These are phyloP conservation scores for Hipposideros armiger DNA, from an alignment of 2,113 vertebrate species.

Conservation along the genomic window DNA sequence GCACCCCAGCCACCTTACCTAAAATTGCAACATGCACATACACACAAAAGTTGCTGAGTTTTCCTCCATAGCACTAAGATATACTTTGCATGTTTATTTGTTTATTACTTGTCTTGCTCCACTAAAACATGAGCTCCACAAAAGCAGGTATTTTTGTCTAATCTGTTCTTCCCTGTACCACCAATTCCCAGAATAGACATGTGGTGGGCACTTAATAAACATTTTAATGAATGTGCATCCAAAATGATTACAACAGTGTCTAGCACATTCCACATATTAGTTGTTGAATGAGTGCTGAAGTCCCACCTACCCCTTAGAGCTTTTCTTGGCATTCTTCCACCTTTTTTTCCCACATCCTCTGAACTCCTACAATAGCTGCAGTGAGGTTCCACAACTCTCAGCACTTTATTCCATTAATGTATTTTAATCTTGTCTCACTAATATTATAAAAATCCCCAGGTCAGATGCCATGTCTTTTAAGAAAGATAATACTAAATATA, in stretches of 20 bases:
- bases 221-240: neutral
- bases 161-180: neutral
- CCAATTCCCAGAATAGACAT: neutral
- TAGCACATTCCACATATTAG: fast-evolving
- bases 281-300: neutral
- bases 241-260: neutral
- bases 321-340: neutral
- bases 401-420: neutral
- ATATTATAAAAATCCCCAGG: neutral
- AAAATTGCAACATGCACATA: neutral
- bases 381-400: neutral
- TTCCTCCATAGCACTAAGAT: neutral
- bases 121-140: neutral
- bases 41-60: neutral
- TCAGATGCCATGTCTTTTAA: neutral
- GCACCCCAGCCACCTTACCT: neutral
- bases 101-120: neutral
- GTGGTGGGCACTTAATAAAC: neutral
- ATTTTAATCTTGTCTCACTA: neutral
- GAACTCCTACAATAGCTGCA: neutral
- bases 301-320: neutral
- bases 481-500: neutral
- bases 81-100: neutral
- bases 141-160: neutral
- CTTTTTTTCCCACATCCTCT: neutral